Conservation (phyloP, 2,797 vertebrate species). For the Acropternis orthonyx region DNA sequence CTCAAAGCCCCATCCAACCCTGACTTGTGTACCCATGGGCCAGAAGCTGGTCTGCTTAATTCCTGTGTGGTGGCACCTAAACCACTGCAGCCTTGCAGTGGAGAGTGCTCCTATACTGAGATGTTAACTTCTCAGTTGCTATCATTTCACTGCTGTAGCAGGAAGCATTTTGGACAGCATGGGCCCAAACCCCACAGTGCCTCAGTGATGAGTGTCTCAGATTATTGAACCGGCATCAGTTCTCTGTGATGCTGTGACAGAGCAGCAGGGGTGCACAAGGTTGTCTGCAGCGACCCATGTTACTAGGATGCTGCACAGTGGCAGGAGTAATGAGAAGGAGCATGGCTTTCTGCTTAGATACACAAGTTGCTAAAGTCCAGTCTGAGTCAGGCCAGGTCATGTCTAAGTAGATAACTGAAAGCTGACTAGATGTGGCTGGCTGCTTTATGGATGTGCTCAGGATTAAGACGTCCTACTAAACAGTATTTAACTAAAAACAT, state of each 20-base stretch:
- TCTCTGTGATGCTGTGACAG: neutral
- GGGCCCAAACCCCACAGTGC: neutral
- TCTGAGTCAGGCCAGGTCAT: neutral
- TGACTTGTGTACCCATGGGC: neutral
- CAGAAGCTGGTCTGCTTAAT: neutral
- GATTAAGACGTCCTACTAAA: neutral
- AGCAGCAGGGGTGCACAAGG: neutral
- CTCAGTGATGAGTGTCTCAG: neutral
- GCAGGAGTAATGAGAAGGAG: neutral
- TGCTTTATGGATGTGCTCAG: neutral
- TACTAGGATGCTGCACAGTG: neutral
- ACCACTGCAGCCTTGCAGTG: neutral
- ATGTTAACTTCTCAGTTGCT: neutral
- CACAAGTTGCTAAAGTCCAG: neutral
- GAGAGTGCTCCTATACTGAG: neutral
- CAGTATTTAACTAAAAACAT: neutral
- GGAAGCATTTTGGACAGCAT: neutral
- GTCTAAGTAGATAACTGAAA: neutral
- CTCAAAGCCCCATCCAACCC: neutral
- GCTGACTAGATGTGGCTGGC: neutral
- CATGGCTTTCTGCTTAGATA: neutral
- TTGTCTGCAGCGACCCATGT: neutral
- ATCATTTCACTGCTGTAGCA: neutral
- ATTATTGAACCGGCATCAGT: neutral
- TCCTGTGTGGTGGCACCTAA: neutral